Conservation (phyloP, 2,113 vertebrate genomes). For the Strix aluco region DNA sequence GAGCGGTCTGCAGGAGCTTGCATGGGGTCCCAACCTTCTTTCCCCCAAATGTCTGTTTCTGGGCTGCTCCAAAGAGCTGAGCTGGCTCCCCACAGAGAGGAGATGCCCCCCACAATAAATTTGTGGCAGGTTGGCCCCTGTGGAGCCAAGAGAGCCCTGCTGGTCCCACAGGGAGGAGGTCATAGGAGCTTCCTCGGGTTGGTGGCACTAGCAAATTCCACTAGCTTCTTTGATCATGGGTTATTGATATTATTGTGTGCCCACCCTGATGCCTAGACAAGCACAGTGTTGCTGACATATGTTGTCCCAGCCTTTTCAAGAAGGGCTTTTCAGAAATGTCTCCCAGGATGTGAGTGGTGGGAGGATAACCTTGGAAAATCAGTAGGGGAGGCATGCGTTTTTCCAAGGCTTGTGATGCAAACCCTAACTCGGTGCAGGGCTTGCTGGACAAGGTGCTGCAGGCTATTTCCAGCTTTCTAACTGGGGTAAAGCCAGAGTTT, state of each 20-base stretch:
- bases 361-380: not conserved
- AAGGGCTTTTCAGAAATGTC: not conserved
- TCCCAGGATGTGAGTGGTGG: not conserved
- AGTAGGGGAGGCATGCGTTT: accelerated
- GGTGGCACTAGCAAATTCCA: not conserved
- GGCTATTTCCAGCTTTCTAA: not conserved
- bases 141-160: not conserved
- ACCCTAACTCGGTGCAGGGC: accelerated
- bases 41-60: not conserved
- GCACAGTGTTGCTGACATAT: not conserved
- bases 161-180: not conserved
- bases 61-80: not conserved
- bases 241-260: not conserved
- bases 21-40: too few species aligned
- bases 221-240: not conserved
- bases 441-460: not conserved
- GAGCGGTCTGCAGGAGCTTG: not conserved
- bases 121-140: not conserved
- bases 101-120: not conserved
- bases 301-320: not conserved
- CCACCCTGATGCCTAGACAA: not conserved
- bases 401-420: not conserved
- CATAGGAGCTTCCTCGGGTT: not conserved
- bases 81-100: not conserved
- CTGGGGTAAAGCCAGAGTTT: not conserved